Base-by-base conservation (phyloP, 2,113 vertebrate species). In the Reinhardtius hippoglossoides region DNA sequence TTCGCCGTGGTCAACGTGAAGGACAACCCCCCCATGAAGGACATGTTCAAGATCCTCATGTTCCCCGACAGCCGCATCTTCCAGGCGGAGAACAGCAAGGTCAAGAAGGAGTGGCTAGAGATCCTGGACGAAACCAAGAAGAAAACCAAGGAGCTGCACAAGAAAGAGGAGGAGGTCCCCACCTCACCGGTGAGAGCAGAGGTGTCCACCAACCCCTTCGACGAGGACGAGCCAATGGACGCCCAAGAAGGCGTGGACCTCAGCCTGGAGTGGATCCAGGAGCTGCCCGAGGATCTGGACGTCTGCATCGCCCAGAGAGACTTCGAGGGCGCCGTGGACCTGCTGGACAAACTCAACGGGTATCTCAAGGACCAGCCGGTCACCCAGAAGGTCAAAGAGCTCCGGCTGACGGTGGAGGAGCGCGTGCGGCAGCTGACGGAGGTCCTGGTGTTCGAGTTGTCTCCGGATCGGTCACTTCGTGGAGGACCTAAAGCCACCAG, bases 41-140 rank as follows among this genome's bases (percentile, higher is more conserved):
- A 99, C 92, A 99, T 99, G 98, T 99, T 99, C 92, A 99, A 99
- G 91, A 95, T 99, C 83, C 96, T 99, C 2, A 99, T 98, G 98
- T 99, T 96, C 92, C 98, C 98, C 0, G 98, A 99, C 81, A 98
- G 97, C 63, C 96, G 97, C 71, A 98, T 99, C 83, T 99, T 99
- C 79, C 97, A 99, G 89, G 97, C 98, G 0, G 98, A 99, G 88
- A 99, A 99, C n/a, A 97, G 97, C 87, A 99, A 99, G 76, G 95
- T 99, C 78, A 99, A 99, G 88, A 98, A 98, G 56, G 98, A 99
- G 90, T 99, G 98, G 98, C 92, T 99, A 88, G 97, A 98, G 88
- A 96, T 98, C 80, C 92, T 99, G 88, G 97, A 99, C 20, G 96
- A 97, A 70, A 97, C 98, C 58, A 99, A 99, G 92, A 96, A 97